These are phyloP conservation scores for Magallana gigas DNA, from an alignment of 1,140 invertebrate species.

Conservation along the genomic window DNA sequence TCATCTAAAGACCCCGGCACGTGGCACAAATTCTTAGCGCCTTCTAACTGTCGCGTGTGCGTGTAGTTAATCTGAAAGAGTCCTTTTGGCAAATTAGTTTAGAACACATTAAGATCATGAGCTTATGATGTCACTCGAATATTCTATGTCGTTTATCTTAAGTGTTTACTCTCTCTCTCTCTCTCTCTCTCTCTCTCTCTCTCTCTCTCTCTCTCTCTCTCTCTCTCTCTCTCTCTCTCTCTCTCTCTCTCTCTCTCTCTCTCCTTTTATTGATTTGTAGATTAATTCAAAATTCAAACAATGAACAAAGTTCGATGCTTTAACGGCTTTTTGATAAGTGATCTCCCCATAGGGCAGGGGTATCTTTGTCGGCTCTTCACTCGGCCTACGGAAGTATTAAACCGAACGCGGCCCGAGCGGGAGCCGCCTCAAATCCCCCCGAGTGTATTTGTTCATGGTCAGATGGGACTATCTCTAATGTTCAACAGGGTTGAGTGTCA, in stretches of 20 bases:
- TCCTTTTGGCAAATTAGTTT: slow-evolving; percentile 33
- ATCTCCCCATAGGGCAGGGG: not conserved
- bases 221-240: not conserved
- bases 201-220: not conserved
- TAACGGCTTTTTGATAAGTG: not conserved
- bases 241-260: slow-evolving; percentile 1
- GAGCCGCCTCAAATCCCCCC: not conserved
- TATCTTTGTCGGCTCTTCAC: slow-evolving; percentile 9
- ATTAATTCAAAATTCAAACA: not conserved
- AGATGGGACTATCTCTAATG: not conserved
- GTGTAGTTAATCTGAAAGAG: slow-evolving; percentile 18
- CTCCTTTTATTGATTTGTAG: not conserved
- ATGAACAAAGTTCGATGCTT: slow-evolving; percentile 11
- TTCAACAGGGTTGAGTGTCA: slow-evolving; percentile 24
- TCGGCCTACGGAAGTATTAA: not conserved
- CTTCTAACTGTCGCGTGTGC: not conserved
- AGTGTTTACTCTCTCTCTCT: not conserved
- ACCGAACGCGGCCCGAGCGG: not conserved
- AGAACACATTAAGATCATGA: slow-evolving; percentile 19
- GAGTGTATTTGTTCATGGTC: slow-evolving; percentile 19
- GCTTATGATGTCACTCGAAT: not conserved
- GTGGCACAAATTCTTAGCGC: slow-evolving; percentile 13
- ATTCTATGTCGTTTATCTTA: not conserved
- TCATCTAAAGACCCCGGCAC: not conserved
- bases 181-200: not conserved